Conservation (phyloP, 1,140 invertebrate species). For the Lordiphosa mommai region DNA sequence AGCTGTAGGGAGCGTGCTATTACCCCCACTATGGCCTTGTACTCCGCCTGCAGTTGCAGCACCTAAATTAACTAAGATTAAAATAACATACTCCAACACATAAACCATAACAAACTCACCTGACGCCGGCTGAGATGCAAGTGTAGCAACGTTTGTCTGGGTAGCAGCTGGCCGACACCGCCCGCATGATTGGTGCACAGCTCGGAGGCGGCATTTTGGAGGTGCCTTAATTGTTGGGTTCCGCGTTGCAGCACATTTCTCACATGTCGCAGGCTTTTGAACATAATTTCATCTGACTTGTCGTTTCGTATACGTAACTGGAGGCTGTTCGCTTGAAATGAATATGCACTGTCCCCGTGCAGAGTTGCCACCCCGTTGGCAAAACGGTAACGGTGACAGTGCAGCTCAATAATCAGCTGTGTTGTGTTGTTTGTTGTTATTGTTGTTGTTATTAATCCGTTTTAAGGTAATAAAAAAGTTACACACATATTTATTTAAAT, state of each 20-base stretch:
- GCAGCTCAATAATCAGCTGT: slow-evolving; percentile 31
- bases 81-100: neutral
- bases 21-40: slow-evolving; percentile 77
- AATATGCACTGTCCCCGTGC: slow-evolving; percentile 13
- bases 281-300: slow-evolving; percentile 41
- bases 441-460: neutral
- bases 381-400: slow-evolving; percentile 20
- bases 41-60: slow-evolving; percentile 80
- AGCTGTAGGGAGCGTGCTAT: slow-evolving; percentile 65
- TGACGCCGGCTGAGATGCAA: slow-evolving; percentile 55
- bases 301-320: slow-evolving; percentile 57
- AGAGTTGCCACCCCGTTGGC: slow-evolving; percentile 50
- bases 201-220: slow-evolving; percentile 9
- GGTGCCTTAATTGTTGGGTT: slow-evolving; percentile 27
- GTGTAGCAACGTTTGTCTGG: slow-evolving; percentile 3
- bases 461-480: neutral
- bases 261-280: slow-evolving; percentile 60
- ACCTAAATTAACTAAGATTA: slow-evolving; percentile 2
- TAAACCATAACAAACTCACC: slow-evolving; percentile 23
- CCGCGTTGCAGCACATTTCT: slow-evolving; percentile 62
- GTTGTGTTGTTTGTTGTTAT: slow-evolving; percentile 11
- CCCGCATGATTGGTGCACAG: neutral
- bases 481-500: neutral
- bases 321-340: slow-evolving; percentile 45
- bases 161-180: neutral